These are phyloP conservation scores for Acinonyx jubatus DNA, from an alignment of 2,113 vertebrate species.

Conservation along the genomic window DNA sequence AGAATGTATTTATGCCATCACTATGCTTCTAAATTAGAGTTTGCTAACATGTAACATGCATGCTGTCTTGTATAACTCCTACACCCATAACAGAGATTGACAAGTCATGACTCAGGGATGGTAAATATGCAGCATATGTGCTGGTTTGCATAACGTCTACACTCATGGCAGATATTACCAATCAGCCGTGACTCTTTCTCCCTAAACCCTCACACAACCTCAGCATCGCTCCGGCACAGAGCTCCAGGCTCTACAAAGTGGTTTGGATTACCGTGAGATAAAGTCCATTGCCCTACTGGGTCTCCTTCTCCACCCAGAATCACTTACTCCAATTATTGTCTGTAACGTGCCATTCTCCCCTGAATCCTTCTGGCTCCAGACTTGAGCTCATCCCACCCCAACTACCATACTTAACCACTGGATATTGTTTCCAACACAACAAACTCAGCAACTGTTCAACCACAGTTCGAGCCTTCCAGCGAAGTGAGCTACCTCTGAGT, in stretches of 20 bases:
- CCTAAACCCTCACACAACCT: background rate
- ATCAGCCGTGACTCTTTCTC: background rate
- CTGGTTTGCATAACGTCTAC: background rate
- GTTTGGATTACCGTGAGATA: no score
- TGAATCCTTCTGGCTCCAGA: background rate
- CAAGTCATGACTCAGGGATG: background rate
- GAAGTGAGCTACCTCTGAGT: background rate
- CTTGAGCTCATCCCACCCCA: fast-evolving
- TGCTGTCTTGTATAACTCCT: background rate
- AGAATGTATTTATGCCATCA: background rate
- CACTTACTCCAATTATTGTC: background rate
- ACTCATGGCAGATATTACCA: background rate
- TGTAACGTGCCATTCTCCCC: background rate
- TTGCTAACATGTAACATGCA: background rate
- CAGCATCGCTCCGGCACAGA: background rate
- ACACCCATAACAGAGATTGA: background rate
- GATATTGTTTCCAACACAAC: background rate
- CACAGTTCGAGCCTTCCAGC: background rate
- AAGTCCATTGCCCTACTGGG: background rate
- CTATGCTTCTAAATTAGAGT: background rate
- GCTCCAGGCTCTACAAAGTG: background rate
- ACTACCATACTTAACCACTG: background rate
- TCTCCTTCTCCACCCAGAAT: background rate
- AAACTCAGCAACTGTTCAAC: background rate
- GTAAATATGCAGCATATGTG: background rate